These are phyloP conservation scores for Montipora capricornis DNA, from an alignment of 64 coral and sea anemone species.

Conservation along the genomic window DNA sequence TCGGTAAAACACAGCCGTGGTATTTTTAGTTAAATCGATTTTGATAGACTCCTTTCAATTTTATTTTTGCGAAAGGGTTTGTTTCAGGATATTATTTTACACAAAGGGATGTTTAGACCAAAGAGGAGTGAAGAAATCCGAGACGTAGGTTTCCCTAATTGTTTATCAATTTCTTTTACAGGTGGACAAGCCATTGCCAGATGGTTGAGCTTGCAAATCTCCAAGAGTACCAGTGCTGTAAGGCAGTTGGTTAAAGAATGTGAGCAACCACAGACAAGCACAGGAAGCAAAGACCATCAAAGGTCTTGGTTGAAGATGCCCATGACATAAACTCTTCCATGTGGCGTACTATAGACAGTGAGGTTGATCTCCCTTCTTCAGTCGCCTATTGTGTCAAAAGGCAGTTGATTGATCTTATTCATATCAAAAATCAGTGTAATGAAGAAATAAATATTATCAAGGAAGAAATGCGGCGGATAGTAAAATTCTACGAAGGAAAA, in stretches of 20 bases:
- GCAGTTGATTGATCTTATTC: constrained; percentile 48
- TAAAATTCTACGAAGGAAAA: constrained; percentile 30
- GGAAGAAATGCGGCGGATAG: constrained; percentile 26
- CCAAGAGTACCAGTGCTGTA: constrained; percentile 33
- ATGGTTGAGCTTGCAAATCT: constrained; percentile 49
- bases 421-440: constrained; percentile 17
- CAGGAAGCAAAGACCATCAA: constrained; percentile 25
- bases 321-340: constrained; percentile 41
- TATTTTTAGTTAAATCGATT: no score
- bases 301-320: constrained; percentile 34
- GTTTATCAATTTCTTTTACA: constrained; percentile 38
- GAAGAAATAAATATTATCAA: constrained; percentile 47
- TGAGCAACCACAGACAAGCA: neutral
- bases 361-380: constrained; percentile 3
- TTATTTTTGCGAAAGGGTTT: no score
- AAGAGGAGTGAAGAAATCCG: neutral
- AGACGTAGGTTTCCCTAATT: no score
- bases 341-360: constrained; percentile 44
- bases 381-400: constrained; percentile 38
- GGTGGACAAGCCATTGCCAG: constrained; percentile 77
- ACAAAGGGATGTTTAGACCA: no score
- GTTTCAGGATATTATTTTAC: no score
- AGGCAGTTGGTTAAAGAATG: constrained; percentile 65
- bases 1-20: no score
- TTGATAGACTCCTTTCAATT: no score